Percentiles rank a stretch among this genome's conserved stretches.
These are phyloP conservation scores for Macrobrachium rosenbergii DNA, from an alignment of 1,140 invertebrate genomes.

Conservation along the genomic window DNA sequence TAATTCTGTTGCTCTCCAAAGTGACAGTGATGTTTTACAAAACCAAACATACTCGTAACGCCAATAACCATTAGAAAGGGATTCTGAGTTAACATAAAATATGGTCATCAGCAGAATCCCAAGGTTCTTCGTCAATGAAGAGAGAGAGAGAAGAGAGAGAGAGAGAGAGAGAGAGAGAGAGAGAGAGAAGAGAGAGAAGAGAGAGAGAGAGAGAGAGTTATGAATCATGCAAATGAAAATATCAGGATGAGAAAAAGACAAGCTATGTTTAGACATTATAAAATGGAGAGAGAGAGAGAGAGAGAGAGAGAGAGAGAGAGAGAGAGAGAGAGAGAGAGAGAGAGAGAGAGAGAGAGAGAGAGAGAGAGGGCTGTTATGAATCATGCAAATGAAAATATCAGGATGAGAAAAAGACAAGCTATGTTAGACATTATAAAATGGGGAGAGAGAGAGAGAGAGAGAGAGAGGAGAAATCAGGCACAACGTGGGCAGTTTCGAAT, in stretches of 20 bases:
- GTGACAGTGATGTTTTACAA: too few relatives aligned
- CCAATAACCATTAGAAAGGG: too few relatives aligned
- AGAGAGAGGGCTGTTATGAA: not conserved
- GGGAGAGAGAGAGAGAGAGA: not conserved
- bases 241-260: not conserved
- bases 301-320: not conserved
- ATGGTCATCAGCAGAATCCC: too few relatives aligned
- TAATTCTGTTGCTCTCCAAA: too few relatives aligned
- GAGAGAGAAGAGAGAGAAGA: constrained; percentile 12
- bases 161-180: constrained; percentile 31
- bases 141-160: constrained; percentile 1
- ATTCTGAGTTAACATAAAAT: too few relatives aligned
- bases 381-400: not conserved
- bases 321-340: not conserved
- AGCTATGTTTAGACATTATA: not conserved
- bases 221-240: not conserved
- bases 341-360: not conserved
- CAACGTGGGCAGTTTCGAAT: too few relatives aligned
- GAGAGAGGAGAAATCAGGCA: not conserved
- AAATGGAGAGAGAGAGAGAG: not conserved
- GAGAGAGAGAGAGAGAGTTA: constrained; percentile 25
- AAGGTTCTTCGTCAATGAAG: not conserved
- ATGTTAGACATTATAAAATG: not conserved
- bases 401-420: not conserved
- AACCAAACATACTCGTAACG: too few relatives aligned